Base-by-base conservation (phyloP, 2,888 invertebrate species). In the Eupithecia abbreviata region DNA sequence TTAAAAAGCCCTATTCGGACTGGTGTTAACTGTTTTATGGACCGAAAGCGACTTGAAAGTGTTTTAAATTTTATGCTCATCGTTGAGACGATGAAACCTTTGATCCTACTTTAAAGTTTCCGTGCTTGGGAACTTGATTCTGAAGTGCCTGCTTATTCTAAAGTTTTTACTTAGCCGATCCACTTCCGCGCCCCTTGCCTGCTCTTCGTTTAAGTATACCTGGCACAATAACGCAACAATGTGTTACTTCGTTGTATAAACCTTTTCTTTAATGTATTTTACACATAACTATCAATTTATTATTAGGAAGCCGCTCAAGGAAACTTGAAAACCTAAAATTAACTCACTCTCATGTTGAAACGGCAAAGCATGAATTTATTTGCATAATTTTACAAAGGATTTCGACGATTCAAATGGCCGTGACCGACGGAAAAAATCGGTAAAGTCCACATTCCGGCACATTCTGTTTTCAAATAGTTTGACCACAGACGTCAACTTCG, bases 371-470 rank as follows among this genome's bases (percentile, higher is more conserved):
- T 74, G 67, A 77, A 70, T 76, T 72, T 72, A 81, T 81, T 81
- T 81, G 77, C 77, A 82, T 82, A 81, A 82, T 77, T 74, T 72
- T 66, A 74, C 69, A 71, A 77, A 77, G 42, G 77, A 69, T 81
- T 84, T 81, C 72, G 73, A 67, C 62, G 68, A 69, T 71, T 74
- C 49, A 77, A 80, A 80, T 67, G 71, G 71, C 81, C 79, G 77
- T 78, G 83, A 82, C 84, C 79, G 80, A 81, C 77, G 71, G 49
- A 74, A 85, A 89, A 87, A 62, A 87, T 84, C 83, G 85, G 85
- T 88, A 87, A 85, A 86, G 82, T 85, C 85, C 81, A 84, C 88
- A 90, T 90, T 90, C 88, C 87, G 74, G 78, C 80, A 78, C 81
- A 74, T 72, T 77, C 43, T 72, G 30, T 55, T 49, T 65, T 66